These are phyloP conservation scores for Bos indicus DNA, from an alignment of 2,113 vertebrate genomes.

Conservation along the genomic window DNA sequence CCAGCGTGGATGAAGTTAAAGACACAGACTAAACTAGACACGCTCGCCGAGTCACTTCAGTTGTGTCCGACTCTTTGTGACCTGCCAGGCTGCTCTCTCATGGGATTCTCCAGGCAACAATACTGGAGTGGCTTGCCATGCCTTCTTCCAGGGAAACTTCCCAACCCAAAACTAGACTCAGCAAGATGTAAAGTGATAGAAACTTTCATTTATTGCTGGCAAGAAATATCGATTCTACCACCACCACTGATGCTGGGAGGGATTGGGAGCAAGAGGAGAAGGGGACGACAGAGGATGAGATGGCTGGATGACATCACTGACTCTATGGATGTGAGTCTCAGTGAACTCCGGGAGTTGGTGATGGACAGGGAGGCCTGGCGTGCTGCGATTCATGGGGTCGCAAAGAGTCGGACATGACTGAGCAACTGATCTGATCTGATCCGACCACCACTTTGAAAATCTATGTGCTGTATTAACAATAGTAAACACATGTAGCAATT, in stretches of 20 bases:
- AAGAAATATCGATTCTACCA: neutral
- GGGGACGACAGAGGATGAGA: too few relatives aligned
- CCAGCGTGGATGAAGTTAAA: neutral
- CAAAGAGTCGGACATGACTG: too few relatives aligned
- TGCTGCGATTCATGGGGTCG: too few relatives aligned
- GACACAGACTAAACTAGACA: neutral
- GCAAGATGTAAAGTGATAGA: neutral
- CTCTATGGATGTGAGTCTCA: too few relatives aligned
- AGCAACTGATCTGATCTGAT: too few relatives aligned
- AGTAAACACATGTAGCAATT: neutral
- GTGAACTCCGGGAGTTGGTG: too few relatives aligned
- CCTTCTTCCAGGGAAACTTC: neutral
- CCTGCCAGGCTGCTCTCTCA: neutral
- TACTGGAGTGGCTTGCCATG: neutral
- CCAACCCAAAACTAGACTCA: neutral
- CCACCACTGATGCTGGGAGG: too few relatives aligned
- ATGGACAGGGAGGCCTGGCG: too few relatives aligned
- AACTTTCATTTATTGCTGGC: neutral
- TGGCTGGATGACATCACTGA: too few relatives aligned
- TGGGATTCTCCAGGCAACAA: neutral
- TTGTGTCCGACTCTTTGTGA: neutral
- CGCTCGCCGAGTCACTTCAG: accelerated
- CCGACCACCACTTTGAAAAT: neutral
- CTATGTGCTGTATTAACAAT: neutral
- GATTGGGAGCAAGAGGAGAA: too few relatives aligned